phyloP scores from a whole-genome alignment of 2,888 invertebrate genomes.

The Pyralis farinalis region DNA sequence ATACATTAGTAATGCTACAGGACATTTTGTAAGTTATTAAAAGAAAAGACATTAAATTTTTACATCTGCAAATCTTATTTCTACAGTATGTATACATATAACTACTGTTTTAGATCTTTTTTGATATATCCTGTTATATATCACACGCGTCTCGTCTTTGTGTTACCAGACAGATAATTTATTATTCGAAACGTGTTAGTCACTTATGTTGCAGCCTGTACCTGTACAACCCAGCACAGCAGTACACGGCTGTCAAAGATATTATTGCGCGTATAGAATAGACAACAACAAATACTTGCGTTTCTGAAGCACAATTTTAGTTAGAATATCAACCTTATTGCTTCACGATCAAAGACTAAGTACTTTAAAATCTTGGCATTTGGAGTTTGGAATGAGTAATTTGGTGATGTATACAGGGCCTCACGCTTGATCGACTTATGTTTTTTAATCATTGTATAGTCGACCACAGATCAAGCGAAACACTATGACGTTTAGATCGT shows the following conservation, averaged over 20 bases:
- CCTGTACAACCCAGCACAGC: constrained; percentile 40
- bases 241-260: constrained; percentile 68
- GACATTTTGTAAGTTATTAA: no score
- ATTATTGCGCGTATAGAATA: constrained; percentile 74
- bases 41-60: no score
- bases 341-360: constrained; percentile 19
- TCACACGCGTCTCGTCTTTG: no score
- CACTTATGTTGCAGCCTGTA: constrained; percentile 54
- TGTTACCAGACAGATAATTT: no score
- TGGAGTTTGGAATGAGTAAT: constrained; percentile 31
- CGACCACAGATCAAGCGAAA: no score
- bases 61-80: no score
- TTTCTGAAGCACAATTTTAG: constrained; percentile 19
- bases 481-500: no score
- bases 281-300: constrained; percentile 47
- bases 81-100: no score
- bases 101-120: no score
- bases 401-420: constrained; percentile 54
- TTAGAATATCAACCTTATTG: constrained; percentile 33
- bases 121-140: no score
- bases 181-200: constrained; percentile 1
- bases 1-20: no score
- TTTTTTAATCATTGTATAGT: no score
- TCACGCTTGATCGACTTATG: constrained; percentile 68
- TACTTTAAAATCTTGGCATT: constrained; percentile 19